These are phyloP conservation scores for Amphibalanus amphitrite DNA, from an alignment of 1,140 invertebrate species.

Conservation along the genomic window DNA sequence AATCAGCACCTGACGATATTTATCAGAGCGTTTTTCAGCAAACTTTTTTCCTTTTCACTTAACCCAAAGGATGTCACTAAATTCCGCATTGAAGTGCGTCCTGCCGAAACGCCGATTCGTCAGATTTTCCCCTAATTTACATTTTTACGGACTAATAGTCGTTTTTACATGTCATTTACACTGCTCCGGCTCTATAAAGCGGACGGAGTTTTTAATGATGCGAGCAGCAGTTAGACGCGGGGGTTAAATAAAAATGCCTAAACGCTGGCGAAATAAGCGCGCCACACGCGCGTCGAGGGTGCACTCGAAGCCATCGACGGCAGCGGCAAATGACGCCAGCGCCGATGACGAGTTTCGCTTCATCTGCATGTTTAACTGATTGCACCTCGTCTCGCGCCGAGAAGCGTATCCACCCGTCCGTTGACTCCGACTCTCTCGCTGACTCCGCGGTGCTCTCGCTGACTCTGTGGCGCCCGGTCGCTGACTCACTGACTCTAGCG, in stretches of 20 bases:
- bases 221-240: neutral
- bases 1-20: too few relatives aligned
- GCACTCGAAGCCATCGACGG: neutral
- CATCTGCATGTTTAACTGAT: neutral
- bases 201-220: neutral
- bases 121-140: slow-evolving; percentile 1
- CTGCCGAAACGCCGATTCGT: neutral
- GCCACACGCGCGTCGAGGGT: neutral
- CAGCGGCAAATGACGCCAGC: neutral
- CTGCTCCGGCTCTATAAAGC: neutral
- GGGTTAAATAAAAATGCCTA: neutral
- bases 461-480: neutral
- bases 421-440: too few relatives aligned
- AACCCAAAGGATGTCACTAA: neutral
- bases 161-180: slow-evolving; percentile 2
- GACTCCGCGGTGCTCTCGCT: neutral
- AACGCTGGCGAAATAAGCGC: neutral
- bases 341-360: neutral
- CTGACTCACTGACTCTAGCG: neutral
- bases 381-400: neutral
- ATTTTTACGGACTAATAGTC: slow-evolving; percentile 2
- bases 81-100: neutral
- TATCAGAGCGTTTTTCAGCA: neutral
- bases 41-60: neutral
- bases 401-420: too few relatives aligned